These are phyloP conservation scores for Cyrtorhinus lividipennis DNA, from an alignment of 1,140 invertebrate genomes.

Conservation along the genomic window DNA sequence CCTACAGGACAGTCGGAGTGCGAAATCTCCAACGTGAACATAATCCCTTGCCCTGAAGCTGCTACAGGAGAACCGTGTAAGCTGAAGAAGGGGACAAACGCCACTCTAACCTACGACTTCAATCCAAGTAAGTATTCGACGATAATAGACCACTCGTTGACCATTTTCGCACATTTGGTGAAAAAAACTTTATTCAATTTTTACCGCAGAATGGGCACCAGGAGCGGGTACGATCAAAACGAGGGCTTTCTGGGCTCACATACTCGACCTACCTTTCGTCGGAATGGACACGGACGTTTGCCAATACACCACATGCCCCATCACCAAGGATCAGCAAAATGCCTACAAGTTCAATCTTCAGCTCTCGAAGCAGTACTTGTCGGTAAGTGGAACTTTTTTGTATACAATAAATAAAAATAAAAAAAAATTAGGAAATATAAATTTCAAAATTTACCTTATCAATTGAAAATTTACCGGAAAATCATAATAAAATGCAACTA, in stretches of 20 bases:
- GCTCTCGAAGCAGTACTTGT: slow-evolving; percentile 36
- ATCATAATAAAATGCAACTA: no score
- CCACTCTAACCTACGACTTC: slow-evolving; percentile 38
- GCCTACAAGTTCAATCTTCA: slow-evolving; percentile 32
- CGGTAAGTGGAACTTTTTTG: no score
- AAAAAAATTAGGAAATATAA: no score
- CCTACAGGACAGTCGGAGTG: slow-evolving; percentile 22
- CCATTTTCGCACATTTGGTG: no score
- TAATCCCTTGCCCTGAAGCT: slow-evolving; percentile 39
- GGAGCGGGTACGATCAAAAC: slow-evolving; percentile 24
- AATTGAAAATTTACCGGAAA: no score
- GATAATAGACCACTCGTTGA: no score
- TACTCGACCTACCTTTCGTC: slow-evolving; percentile 37
- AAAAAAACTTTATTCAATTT: background rate
- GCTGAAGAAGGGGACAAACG: slow-evolving; percentile 34
- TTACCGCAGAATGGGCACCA: background rate
- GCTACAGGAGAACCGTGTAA: slow-evolving; percentile 33
- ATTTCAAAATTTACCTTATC: no score
- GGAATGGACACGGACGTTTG: slow-evolving; percentile 38
- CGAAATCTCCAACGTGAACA: slow-evolving; percentile 34
- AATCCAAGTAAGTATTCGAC: slow-evolving; percentile 37
- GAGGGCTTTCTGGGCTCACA: slow-evolving; percentile 34
- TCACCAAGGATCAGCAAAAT: slow-evolving; percentile 27
- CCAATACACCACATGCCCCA: slow-evolving; percentile 34
- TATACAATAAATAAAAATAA: no score